Conservation (phyloP, 92 coral and sea anemone genomes). For the Phenganax marumi region DNA sequence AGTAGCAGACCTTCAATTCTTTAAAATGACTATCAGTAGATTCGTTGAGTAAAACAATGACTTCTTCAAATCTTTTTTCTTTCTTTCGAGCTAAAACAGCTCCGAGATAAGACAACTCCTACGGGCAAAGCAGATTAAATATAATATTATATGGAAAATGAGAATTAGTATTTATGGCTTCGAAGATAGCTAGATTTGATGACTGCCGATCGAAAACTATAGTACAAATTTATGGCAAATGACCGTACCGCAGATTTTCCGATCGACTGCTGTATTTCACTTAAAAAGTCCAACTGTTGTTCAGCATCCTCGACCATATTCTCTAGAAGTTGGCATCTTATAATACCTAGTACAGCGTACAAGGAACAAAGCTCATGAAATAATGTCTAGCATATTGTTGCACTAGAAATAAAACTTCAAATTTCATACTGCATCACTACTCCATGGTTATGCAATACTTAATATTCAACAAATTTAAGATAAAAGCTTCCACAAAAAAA, state of each 20-base stretch:
- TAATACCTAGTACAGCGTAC: slow-evolving; percentile 64
- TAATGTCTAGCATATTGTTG: too few species aligned
- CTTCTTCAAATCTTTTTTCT: slow-evolving; percentile 76
- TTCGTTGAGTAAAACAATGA: slow-evolving; percentile 73
- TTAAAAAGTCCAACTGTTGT: slow-evolving; percentile 91
- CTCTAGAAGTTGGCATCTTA: slow-evolving; percentile 91
- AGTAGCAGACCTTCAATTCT: slow-evolving; percentile 70
- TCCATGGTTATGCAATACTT: neutral
- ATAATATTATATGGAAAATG: neutral
- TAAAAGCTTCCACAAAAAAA: neutral
- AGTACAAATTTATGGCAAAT: too few species aligned
- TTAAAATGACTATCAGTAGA: slow-evolving; percentile 83
- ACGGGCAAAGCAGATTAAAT: slow-evolving; percentile 3
- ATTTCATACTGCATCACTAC: too few species aligned
- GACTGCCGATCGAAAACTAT: too few species aligned
- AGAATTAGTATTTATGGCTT: neutral
- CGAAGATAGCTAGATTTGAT: too few species aligned
- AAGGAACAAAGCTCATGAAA: too few species aligned
- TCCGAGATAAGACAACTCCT: slow-evolving; percentile 93
- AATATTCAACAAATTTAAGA: neutral
- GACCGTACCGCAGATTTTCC: slow-evolving; percentile 94
- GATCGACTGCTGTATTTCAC: slow-evolving; percentile 95
- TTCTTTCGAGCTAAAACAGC: slow-evolving; percentile 85
- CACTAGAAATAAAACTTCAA: too few species aligned
- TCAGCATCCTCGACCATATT: slow-evolving; percentile 98